Evolutionary conservation across 1,140 invertebrate species (phyloP).

Genomic region (Diabrotica undecimpunctata): DNA sequence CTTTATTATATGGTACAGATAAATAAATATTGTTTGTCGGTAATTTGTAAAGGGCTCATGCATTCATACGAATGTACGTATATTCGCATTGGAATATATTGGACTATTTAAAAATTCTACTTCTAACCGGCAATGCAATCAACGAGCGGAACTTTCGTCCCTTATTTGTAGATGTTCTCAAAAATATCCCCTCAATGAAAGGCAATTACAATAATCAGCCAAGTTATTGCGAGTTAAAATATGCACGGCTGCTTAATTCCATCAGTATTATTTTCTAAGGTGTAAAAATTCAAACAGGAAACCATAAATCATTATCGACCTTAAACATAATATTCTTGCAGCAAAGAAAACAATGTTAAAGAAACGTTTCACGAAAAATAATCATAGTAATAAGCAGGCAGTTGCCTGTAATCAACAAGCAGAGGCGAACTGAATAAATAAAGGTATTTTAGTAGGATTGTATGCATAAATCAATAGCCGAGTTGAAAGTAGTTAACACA

Average conservation of each 20-base stretch:
- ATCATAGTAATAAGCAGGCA: background rate
- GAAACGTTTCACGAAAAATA: background rate
- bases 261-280: conserved; percentile 1
- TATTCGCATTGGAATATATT: too few relatives aligned
- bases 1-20: too few relatives aligned
- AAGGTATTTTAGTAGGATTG: too few relatives aligned
- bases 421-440: background rate
- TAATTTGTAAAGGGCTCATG: too few relatives aligned
- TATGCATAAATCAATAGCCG: too few relatives aligned
- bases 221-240: background rate
- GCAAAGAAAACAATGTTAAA: conserved; percentile 1
- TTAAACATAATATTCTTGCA: conserved; percentile 3
- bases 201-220: background rate
- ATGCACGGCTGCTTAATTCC: background rate
- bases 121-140: too few relatives aligned
- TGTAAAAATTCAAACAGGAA: conserved; percentile 2
- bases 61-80: too few relatives aligned
- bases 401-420: background rate
- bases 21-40: too few relatives aligned
- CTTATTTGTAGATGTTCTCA: too few relatives aligned
- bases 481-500: too few relatives aligned
- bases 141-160: too few relatives aligned
- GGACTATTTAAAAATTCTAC: too few relatives aligned
- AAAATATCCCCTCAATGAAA: background rate
- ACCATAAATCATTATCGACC: background rate